These are phyloP conservation scores for Pseudomyrmex concolor DNA, from an alignment of 1,140 invertebrate species.

Conservation along the genomic window DNA sequence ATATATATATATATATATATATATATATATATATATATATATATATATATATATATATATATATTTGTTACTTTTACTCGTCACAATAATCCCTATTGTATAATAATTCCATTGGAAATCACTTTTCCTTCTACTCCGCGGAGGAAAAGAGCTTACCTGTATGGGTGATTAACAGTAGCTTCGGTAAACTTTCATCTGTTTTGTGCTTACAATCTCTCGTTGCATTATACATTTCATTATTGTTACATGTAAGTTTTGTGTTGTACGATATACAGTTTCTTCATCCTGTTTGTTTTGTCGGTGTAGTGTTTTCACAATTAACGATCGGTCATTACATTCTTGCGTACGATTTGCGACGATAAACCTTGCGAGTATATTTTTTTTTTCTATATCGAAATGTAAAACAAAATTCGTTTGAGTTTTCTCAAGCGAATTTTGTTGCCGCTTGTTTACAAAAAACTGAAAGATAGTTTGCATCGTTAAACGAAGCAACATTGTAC, in stretches of 20 bases:
- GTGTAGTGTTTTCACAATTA: conserved; percentile 26
- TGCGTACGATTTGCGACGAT: conserved; percentile 1
- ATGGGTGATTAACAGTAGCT: conserved; percentile 23
- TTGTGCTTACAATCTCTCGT: conserved; percentile 51
- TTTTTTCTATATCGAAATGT: background rate
- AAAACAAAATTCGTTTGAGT: conserved; percentile 4
- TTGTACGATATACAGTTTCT: background rate
- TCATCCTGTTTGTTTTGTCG: conserved; percentile 37
- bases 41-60: too few relatives aligned
- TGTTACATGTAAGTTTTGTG: conserved; percentile 7
- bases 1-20: too few relatives aligned
- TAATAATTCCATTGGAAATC: conserved; percentile 18
- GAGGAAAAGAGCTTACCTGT: conserved; percentile 13
- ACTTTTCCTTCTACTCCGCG: background rate
- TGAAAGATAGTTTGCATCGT: conserved; percentile 13
- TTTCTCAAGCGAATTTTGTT: too few relatives aligned
- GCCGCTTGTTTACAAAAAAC: background rate
- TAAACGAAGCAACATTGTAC: conserved; percentile 5
- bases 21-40: too few relatives aligned
- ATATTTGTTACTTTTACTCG: conserved; percentile 8
- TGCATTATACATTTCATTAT: conserved; percentile 52
- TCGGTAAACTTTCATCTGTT: conserved; percentile 55
- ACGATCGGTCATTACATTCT: conserved; percentile 14
- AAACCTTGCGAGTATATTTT: background rate
- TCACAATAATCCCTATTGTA: conserved; percentile 15